Base-by-base conservation (phyloP, 1,140 invertebrate genomes). In the Thaumatotibia leucotreta region DNA sequence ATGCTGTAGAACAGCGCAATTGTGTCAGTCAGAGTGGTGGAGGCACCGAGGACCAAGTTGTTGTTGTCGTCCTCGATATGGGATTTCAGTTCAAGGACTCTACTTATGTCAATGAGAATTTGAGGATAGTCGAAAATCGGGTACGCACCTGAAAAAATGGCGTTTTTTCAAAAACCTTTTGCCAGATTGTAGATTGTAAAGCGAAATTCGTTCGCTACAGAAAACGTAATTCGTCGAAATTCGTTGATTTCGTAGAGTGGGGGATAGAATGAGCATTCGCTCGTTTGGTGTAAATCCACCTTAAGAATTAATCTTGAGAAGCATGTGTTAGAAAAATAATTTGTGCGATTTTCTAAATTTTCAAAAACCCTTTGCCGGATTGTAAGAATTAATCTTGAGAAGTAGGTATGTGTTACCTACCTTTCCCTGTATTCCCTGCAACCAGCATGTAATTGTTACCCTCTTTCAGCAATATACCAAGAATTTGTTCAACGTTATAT, bases 21-120 rank as follows among this genome's bases (percentile, higher is more conserved):
- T 3, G 92, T 84, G 61, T 92, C 91, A 0, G 92, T 93, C 1
- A 96, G 86, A 0, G 93, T 91, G 4, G 94, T 74, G 71, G 93
- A 93, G 8, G 86, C 94, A 0, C 95, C 95, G 1, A 95, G 72
- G 1, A 78, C 82, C 24, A 95, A 63, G n/a, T n/a, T n/a, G n/a
- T n/a, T n/a, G n/a, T 74, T 76, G 9, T 84, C 65, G 32, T 83
- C 78, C 22, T 93, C 89, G 69, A 81, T 80, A 39, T 92, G 76
- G 1, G 83, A 76, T 69, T 91, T 92, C 11, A 97, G 73, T 63
- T 96, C 94, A 14, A 84, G 62, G 6, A 96, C 91, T 20, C 89
- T 91, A 64, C 93, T 93, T 14, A 96, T 77, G 75, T 96, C 95
- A 64, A 97, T 93, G 69, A 94, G 94, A 54, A 94, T 81, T 39